Conservation (phyloP, 2,113 vertebrate genomes). For the Marmota monax region DNA sequence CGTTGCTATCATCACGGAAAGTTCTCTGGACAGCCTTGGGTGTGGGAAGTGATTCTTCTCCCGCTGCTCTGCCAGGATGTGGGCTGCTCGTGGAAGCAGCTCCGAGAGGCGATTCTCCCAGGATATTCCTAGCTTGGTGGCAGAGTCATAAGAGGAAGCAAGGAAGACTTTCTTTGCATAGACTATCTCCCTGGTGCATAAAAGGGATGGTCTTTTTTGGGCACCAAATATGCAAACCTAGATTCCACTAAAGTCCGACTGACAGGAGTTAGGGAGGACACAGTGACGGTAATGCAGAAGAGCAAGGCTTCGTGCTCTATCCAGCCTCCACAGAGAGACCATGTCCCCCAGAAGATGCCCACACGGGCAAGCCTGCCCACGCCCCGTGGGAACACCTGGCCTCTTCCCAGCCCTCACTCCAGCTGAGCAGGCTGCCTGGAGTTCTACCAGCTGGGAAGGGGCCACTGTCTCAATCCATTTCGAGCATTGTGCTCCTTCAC, state of each 20-base stretch:
- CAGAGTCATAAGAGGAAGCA: background rate
- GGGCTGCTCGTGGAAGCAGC: conserved; percentile 66
- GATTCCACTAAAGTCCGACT: background rate
- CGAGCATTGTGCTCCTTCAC: background rate
- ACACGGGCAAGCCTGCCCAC: background rate
- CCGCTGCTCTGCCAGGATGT: conserved; percentile 45
- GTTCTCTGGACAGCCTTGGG: conserved; percentile 55
- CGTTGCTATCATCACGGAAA: conserved; percentile 44
- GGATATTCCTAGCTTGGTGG: conserved; percentile 54
- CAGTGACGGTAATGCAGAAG: background rate
- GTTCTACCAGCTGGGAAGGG: background rate
- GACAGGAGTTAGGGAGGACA: background rate
- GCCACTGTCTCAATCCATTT: background rate
- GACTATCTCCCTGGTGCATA: background rate
- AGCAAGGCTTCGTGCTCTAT: background rate
- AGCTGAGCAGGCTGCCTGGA: background rate
- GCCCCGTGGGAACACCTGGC: background rate
- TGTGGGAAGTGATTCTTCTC: conserved; percentile 78
- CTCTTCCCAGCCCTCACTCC: background rate
- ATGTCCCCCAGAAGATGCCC: background rate
- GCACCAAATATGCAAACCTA: background rate
- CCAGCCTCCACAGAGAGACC: background rate
- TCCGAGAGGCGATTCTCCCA: conserved; percentile 31
- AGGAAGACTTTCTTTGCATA: conserved; percentile 26
- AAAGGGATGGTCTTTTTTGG: background rate